Base-by-base conservation (phyloP, 2,888 invertebrate species). In the Oscheius onirici region DNA sequence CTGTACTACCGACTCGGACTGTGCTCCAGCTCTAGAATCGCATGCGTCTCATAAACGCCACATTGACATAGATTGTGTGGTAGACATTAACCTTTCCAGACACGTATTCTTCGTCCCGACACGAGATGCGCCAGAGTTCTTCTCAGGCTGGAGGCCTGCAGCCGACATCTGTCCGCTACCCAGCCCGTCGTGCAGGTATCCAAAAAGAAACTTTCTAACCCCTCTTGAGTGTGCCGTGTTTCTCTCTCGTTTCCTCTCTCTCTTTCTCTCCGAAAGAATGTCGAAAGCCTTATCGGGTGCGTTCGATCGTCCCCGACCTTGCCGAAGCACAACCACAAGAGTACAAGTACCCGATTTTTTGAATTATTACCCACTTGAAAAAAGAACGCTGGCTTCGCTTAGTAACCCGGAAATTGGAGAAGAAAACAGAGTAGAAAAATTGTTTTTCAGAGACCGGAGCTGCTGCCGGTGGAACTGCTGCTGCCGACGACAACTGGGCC, bases 401-500 rank as follows among this genome's bases (percentile, higher is more conserved):
- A 3, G 46, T n/a, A 20, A 17, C 46, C 20, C 20, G 46, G 20
- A 46, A 46, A 17, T 20, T 34, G 3, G 8, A 34, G 8, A 3
- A 34, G 8, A 8, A 8, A 34, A 34, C 34, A 34, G 34, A n/a
- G 34, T 34, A 8, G 34, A 34, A 34, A 34, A 6, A 8, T 6
- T 8, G 0, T 6, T 52, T 66, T 67, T 68, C 49, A 61, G 69
- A 69, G 52, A 55, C 73, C 24, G 70, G 51, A 34, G 70, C 51
- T 13, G 58, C 34, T 8, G 34, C 34, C 8, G 34, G 34, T 6
- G 34, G 34, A 6, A 8, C 34, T 34, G 34, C 5, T 6, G 79
- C 76, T 22, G 75, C 72, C 43, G 74, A 74, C 24, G 78, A 76
- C 43, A 65, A 80, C n/a, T 87, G 87, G 87, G 81, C 88, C 20